Conservation (phyloP, 2,113 vertebrate genomes). For the Anas platyrhynchos region DNA sequence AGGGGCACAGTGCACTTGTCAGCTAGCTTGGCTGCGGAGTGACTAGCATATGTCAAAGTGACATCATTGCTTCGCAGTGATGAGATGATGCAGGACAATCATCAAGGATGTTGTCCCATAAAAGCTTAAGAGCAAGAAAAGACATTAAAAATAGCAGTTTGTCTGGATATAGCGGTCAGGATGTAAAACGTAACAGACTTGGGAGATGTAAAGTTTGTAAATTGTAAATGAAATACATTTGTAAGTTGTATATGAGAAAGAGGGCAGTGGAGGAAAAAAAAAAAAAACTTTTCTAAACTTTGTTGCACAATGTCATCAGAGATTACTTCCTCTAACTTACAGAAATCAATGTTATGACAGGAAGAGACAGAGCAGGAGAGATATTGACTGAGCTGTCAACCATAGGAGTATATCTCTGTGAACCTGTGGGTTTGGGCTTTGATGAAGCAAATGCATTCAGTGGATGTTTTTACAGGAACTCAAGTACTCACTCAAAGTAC, state of each 20-base stretch:
- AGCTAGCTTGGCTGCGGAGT: background rate
- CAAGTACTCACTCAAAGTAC: background rate
- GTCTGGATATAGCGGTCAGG: background rate
- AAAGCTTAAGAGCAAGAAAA: background rate
- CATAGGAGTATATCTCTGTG: conserved; percentile 36
- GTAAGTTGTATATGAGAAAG: background rate
- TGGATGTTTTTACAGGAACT: background rate
- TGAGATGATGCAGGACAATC: background rate
- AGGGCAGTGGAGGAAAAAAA: background rate
- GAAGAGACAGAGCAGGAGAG: conserved; percentile 36
- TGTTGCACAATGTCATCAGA: conserved; percentile 30
- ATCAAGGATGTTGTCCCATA: background rate
- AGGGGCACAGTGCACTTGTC: background rate
- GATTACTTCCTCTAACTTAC: conserved; percentile 61
- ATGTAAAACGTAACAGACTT: background rate
- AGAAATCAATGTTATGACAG: conserved; percentile 64
- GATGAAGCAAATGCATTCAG: conserved; percentile 45
- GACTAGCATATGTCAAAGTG: background rate
- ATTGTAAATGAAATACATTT: background rate
- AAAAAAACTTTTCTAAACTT: conserved; percentile 18
- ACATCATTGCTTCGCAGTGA: background rate
- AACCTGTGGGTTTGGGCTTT: conserved; percentile 45
- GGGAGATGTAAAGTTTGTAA: background rate
- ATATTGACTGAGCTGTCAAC: conserved; percentile 65
- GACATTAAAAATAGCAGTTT: background rate